phyloP scores from a whole-genome alignment of 2,113 vertebrate genomes.

The Melierax canorus region DNA sequence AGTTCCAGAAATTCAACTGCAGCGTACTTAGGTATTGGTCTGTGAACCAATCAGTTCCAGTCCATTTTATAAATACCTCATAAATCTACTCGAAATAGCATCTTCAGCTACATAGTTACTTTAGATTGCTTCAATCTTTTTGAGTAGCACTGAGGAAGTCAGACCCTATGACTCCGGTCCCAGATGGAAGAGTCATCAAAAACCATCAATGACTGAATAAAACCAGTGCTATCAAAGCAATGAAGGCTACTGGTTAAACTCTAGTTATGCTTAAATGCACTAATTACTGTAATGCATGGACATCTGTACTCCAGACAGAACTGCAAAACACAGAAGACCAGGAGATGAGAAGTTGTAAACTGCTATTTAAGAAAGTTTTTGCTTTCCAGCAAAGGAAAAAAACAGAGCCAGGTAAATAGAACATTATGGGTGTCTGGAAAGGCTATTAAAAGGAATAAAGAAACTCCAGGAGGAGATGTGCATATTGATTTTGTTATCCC shows the following conservation, averaged over 20 bases:
- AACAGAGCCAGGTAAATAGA: background rate
- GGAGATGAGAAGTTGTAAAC: background rate
- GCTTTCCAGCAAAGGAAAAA: background rate
- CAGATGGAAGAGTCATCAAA: background rate
- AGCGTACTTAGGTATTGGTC: background rate
- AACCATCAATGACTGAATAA: background rate
- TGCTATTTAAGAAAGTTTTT: background rate
- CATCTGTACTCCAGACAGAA: background rate
- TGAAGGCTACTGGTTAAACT: background rate
- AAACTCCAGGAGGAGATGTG: background rate
- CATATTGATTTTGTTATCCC: background rate
- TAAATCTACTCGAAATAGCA: background rate
- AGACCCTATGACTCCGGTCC: background rate
- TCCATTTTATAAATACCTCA: background rate
- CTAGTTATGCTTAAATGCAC: background rate
- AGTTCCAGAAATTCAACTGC: background rate
- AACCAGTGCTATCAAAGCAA: background rate
- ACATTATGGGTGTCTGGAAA: background rate
- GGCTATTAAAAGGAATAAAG: background rate
- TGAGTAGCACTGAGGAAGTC: background rate
- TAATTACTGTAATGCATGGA: background rate
- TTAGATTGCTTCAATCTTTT: background rate
- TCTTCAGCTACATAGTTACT: background rate
- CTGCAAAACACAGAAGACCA: background rate
- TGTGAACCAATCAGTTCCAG: background rate